A percentile compares a stretch with the other conserved stretches of the same genome.
Evolutionary conservation across 2,888 invertebrate genomes (phyloP).

Genomic region (Limenitis camilla): DNA sequence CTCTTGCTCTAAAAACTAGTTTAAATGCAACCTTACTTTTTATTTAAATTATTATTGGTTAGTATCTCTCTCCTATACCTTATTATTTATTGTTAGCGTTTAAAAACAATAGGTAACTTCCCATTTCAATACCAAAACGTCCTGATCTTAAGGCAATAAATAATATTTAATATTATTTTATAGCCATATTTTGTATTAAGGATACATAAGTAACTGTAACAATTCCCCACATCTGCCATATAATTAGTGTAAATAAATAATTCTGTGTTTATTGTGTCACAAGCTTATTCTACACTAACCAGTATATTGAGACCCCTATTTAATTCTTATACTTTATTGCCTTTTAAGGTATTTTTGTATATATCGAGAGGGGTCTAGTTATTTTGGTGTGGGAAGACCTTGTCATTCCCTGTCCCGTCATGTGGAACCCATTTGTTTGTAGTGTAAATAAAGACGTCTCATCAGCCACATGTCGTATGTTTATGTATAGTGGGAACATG

Average conservation of each 20-base stretch:
- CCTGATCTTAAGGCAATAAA: no score
- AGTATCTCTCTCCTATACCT: no score
- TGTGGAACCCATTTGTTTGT: conserved; percentile 65
- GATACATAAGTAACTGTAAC: conserved; percentile 1
- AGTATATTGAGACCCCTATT: conserved; percentile 28
- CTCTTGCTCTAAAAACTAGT: no score
- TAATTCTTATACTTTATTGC: conserved; percentile 8
- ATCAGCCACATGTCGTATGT: conserved; percentile 45
- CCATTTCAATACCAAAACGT: no score
- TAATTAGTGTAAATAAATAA: conserved; percentile 62
- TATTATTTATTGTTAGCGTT: no score
- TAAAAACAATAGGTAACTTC: no score
- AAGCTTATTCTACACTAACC: conserved; percentile 41
- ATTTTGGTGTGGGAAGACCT: conserved; percentile 43
- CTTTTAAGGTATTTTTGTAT: neutral
- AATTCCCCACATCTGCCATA: conserved; percentile 55
- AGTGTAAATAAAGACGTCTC: conserved; percentile 58
- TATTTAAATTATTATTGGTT: no score
- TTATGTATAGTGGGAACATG: conserved; percentile 11
- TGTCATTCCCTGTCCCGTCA: conserved; percentile 65
- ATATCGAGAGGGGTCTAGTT: conserved; percentile 4
- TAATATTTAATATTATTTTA: no score
- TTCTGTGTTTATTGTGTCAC: conserved; percentile 64
- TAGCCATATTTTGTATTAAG: no score
- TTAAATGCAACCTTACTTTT: no score